Conservation (phyloP, 2,113 vertebrate species). For the Triplophysa rosa region DNA sequence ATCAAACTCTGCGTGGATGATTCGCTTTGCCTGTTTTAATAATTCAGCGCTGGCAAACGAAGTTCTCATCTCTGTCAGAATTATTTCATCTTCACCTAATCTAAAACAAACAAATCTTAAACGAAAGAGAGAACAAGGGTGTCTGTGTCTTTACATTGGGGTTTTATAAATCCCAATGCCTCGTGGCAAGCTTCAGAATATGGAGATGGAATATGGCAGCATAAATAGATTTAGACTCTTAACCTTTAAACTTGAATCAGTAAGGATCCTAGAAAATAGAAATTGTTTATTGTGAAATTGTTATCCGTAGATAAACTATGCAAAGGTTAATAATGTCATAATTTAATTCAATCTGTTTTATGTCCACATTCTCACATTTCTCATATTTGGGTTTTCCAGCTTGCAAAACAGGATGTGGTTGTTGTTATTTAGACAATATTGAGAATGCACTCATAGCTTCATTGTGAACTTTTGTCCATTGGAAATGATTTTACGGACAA, state of each 20-base stretch:
- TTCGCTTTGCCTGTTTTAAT: slow-evolving; percentile 41
- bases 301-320: not conserved
- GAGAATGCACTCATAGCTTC: not conserved
- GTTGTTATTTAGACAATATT: not conserved
- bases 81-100: slow-evolving; percentile 18
- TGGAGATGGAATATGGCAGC: not conserved
- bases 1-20: not conserved
- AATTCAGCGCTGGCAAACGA: slow-evolving; percentile 35
- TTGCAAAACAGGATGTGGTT: not conserved
- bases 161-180: not conserved
- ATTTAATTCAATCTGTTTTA: too few species aligned
- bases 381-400: not conserved
- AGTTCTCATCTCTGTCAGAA: slow-evolving; percentile 1
- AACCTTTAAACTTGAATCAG: not conserved
- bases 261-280: too few species aligned
- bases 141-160: not conserved
- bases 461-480: slow-evolving; percentile 7
- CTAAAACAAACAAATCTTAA: slow-evolving; percentile 24
- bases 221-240: not conserved
- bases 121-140: not conserved
- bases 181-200: not conserved
- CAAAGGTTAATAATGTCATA: not conserved
- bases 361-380: too few species aligned
- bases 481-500: slow-evolving; percentile 25
- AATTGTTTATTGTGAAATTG: too few species aligned